Evolutionary conservation across 2,797 vertebrate species (phyloP).

Genomic region (Hypotaenidia okinawae): DNA sequence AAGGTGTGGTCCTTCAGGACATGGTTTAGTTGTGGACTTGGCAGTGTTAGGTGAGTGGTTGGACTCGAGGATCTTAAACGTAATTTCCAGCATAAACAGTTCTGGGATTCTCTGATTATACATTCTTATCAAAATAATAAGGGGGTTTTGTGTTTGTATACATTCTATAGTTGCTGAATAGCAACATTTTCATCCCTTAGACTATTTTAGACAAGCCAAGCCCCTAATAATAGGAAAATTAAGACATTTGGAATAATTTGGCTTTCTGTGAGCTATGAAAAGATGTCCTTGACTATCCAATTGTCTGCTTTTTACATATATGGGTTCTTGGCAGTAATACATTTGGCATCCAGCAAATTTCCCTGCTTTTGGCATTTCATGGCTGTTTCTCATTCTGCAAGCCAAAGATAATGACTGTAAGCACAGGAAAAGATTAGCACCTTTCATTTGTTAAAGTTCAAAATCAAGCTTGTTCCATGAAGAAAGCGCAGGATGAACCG

Average conservation of each 20-base stretch:
- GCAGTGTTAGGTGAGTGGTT: too few relatives aligned
- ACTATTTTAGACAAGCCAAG: not conserved
- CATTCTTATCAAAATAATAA: not conserved
- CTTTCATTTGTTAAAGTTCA: conserved; percentile 10
- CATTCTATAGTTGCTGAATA: not conserved
- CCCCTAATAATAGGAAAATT: not conserved
- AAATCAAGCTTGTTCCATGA: not conserved
- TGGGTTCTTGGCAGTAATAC: not conserved
- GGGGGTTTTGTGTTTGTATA: not conserved
- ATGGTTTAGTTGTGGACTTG: too few relatives aligned
- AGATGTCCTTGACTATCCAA: not conserved
- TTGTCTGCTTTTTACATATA: not conserved
- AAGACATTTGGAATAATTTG: not conserved
- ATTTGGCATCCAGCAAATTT: not conserved
- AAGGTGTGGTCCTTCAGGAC: too few relatives aligned
- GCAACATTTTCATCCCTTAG: not conserved
- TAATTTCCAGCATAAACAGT: too few relatives aligned
- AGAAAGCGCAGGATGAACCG: not conserved
- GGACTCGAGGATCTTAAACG: too few relatives aligned
- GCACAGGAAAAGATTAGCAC: not conserved
- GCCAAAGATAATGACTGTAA: not conserved
- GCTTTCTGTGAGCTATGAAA: not conserved
- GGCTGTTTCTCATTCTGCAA: not conserved
- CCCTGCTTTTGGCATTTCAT: not conserved
- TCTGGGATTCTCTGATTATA: not conserved